These are phyloP conservation scores for Nestor notabilis DNA, from an alignment of 2,113 vertebrate genomes.

Conservation along the genomic window DNA sequence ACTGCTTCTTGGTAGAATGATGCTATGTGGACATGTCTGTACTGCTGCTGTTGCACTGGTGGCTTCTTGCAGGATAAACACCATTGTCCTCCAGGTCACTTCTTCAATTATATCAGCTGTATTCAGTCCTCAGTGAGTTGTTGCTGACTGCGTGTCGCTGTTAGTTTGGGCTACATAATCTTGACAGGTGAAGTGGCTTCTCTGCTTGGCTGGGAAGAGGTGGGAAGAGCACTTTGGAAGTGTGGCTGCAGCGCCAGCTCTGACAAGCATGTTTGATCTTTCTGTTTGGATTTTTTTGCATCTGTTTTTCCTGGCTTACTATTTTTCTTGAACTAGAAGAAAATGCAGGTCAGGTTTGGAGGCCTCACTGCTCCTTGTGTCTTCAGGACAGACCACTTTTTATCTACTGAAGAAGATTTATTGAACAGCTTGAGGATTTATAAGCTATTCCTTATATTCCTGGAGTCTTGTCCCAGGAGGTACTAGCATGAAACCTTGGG, in stretches of 20 bases:
- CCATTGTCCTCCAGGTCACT: neutral
- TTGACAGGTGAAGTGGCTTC: neutral
- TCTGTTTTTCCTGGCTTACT: neutral
- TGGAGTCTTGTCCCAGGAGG: neutral
- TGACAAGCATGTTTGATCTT: neutral
- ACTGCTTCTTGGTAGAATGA: neutral
- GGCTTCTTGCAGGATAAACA: neutral
- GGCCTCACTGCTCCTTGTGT: neutral
- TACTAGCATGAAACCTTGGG: neutral
- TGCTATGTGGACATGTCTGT: neutral
- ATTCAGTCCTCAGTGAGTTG: accelerated
- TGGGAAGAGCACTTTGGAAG: neutral
- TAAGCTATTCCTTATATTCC: neutral
- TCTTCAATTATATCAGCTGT: accelerated
- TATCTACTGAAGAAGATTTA: neutral
- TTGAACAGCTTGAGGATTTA: neutral
- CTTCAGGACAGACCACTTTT: neutral
- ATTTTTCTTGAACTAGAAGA: neutral
- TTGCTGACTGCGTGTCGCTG: neutral
- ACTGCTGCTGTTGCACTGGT: neutral
- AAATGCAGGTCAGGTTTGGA: neutral
- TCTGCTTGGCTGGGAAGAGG: neutral
- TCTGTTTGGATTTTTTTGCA: neutral
- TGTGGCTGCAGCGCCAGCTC: neutral
- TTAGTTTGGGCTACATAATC: neutral